Conservation (phyloP, 2,113 vertebrate species). For the Myrmecophaga tridactyla region DNA sequence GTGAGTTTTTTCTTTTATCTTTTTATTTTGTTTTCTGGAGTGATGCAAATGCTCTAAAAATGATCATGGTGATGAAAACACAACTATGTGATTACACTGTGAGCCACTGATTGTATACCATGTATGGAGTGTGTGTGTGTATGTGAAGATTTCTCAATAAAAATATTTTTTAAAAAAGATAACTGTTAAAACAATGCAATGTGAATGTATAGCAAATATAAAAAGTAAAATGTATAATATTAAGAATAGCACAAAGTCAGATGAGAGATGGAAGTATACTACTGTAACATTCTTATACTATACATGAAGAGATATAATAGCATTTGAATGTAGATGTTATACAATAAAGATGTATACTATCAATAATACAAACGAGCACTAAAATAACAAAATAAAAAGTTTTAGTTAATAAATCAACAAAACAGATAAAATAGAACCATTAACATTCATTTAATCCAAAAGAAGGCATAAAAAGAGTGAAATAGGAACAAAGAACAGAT, state of each 20-base stretch:
- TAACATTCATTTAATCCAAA: constrained; percentile 3
- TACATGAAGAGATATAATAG: not conserved
- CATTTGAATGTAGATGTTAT: not conserved
- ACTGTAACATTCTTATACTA: not conserved
- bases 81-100: no score
- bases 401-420: constrained; percentile 1
- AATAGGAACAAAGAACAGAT: not conserved
- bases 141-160: no score
- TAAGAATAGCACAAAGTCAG: not conserved
- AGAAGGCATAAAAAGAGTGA: constrained; percentile 4
- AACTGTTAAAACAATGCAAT: no score
- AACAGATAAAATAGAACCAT: constrained; percentile 24
- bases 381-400: not conserved
- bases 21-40: no score
- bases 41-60: no score
- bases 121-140: no score
- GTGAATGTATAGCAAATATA: not conserved
- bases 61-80: no score
- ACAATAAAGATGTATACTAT: not conserved
- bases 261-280: not conserved
- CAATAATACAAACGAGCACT: not conserved
- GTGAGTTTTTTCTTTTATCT: no score
- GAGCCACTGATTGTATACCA: no score
- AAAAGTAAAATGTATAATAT: constrained; percentile 20
- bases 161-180: no score